These are phyloP conservation scores for Caracal caracal DNA, from an alignment of 2,113 vertebrate species.

Conservation along the genomic window DNA sequence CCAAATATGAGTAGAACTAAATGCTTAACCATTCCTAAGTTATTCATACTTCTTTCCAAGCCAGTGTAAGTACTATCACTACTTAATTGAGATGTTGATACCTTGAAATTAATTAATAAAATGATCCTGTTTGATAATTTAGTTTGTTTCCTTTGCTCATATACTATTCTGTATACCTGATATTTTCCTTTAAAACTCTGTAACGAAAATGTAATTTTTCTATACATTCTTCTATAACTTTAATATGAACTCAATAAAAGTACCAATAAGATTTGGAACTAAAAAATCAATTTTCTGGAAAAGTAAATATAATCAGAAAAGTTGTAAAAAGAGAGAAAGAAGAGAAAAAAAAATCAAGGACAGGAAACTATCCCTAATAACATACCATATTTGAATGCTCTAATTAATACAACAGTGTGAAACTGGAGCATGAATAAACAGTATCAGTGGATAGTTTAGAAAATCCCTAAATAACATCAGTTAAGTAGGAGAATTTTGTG, in stretches of 20 bases:
- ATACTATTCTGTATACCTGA: neutral
- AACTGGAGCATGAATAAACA: neutral
- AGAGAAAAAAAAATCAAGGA: neutral
- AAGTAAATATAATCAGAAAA: constrained; percentile 4
- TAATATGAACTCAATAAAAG: neutral
- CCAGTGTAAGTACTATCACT: neutral
- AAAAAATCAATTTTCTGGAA: constrained; percentile 12
- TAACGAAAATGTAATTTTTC: neutral
- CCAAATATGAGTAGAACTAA: neutral
- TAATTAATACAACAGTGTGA: neutral
- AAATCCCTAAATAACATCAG: neutral
- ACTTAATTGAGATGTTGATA: neutral
- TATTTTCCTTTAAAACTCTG: neutral
- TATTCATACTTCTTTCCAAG: neutral
- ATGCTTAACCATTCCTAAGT: neutral
- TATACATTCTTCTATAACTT: neutral
- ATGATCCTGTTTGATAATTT: neutral
- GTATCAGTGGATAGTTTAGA: constrained; percentile 3
- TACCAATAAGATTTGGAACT: neutral
- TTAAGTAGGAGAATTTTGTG: neutral
- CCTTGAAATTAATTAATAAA: constrained; percentile 23
- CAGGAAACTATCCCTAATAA: neutral
- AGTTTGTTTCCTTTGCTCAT: neutral
- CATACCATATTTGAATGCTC: neutral
- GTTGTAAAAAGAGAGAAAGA: neutral